Conservation (phyloP, 2,888 invertebrate genomes). For the Cenopis cana region DNA sequence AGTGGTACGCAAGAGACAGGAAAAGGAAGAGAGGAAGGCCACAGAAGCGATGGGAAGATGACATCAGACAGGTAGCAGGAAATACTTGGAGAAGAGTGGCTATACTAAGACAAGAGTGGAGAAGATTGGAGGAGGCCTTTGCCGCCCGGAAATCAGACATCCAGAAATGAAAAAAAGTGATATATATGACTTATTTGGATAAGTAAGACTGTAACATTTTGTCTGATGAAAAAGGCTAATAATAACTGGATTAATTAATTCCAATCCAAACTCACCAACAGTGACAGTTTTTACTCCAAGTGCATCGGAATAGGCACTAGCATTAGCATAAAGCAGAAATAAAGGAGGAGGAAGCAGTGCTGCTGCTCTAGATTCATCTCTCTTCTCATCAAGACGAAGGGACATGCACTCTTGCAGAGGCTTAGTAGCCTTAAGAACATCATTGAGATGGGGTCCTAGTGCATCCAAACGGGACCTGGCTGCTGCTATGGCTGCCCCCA, state of each 20-base stretch:
- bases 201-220: too few relatives aligned
- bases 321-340: slow-evolving; percentile 94
- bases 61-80: too few relatives aligned
- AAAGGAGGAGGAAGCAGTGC: slow-evolving; percentile 91
- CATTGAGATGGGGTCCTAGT: slow-evolving; percentile 90
- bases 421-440: slow-evolving; percentile 89
- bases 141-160: too few relatives aligned
- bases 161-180: too few relatives aligned
- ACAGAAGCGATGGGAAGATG: too few relatives aligned
- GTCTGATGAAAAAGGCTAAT: too few relatives aligned
- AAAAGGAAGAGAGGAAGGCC: too few relatives aligned
- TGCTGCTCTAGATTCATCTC: slow-evolving; percentile 91
- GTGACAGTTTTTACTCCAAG: slow-evolving; percentile 83
- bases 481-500: slow-evolving; percentile 90
- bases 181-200: too few relatives aligned
- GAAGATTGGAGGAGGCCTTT: too few relatives aligned
- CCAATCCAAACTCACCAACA: slow-evolving; percentile 67
- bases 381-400: slow-evolving; percentile 91
- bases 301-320: slow-evolving; percentile 92
- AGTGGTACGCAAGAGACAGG: too few relatives aligned
- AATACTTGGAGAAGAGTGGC: too few relatives aligned
- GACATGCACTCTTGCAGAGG: slow-evolving; percentile 96
- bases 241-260: not conserved
- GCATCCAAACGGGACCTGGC: slow-evolving; percentile 92
- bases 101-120: too few relatives aligned